These are phyloP conservation scores for Amphiprion percula DNA, from an alignment of 2,113 vertebrate species.

Conservation along the genomic window DNA sequence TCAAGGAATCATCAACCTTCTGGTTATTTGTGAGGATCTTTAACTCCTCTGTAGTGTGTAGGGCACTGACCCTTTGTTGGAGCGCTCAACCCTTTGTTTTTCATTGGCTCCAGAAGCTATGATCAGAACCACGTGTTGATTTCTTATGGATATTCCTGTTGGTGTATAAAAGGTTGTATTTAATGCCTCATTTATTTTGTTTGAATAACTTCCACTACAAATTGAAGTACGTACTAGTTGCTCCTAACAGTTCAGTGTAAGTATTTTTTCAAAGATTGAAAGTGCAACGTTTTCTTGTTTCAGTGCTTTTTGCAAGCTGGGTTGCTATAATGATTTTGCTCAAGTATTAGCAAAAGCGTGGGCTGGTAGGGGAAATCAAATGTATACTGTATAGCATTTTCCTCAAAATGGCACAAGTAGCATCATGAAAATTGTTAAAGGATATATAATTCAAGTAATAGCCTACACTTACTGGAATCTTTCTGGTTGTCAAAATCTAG, in stretches of 20 bases:
- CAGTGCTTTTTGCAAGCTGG: not conserved
- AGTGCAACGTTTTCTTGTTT: too few relatives aligned
- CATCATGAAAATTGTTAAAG: not conserved
- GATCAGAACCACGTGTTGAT: constrained; percentile 33
- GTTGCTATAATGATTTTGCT: not conserved
- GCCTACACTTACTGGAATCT: not conserved
- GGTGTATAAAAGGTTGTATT: constrained; percentile 15
- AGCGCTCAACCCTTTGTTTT: constrained; percentile 9
- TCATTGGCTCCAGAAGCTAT: constrained; percentile 8
- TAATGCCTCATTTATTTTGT: constrained; percentile 22
- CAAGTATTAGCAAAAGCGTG: not conserved
- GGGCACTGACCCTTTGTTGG: constrained; percentile 13
- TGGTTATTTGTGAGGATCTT: not conserved
- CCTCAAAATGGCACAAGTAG: not conserved
- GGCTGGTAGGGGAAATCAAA: too few relatives aligned
- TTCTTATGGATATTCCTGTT: constrained; percentile 12
- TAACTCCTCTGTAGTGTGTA: not conserved
- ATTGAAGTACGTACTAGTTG: too few relatives aligned
- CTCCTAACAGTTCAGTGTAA: too few relatives aligned
- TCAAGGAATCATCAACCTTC: not conserved
- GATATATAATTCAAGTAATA: not conserved
- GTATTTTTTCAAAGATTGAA: too few relatives aligned
- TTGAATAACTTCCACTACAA: not conserved
- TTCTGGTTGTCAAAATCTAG: not conserved
- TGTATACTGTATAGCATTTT: not conserved